Conservation (phyloP, 2,797 vertebrate species). For the Carcharodon carcharias region DNA sequence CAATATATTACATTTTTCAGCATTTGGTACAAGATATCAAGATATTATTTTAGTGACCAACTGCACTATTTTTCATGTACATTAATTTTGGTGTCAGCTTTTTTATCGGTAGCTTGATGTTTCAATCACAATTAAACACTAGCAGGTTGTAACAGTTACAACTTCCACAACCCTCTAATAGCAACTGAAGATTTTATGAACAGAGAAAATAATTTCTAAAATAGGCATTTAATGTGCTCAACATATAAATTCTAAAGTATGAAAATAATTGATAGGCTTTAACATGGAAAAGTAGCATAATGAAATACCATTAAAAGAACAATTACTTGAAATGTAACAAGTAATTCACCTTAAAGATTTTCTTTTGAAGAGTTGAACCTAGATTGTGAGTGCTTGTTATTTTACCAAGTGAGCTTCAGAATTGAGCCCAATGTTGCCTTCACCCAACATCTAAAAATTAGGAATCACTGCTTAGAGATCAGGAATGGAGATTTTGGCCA, state of each 20-base stretch:
- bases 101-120: not conserved
- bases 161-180: not conserved
- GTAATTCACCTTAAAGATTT: not conserved
- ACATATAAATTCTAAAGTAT: not conserved
- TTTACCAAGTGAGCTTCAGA: not conserved
- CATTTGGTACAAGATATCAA: too few relatives aligned
- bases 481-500: not conserved
- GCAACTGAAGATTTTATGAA: not conserved
- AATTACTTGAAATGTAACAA: too few relatives aligned
- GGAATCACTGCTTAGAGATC: not conserved
- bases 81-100: not conserved
- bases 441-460: too few relatives aligned
- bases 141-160: not conserved
- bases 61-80: not conserved
- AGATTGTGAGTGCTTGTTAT: not conserved
- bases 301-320: not conserved
- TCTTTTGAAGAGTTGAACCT: not conserved
- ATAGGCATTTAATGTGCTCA: not conserved
- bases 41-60: not conserved
- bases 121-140: not conserved
- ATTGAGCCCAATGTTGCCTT: not conserved
- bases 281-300: not conserved
- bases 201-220: not conserved
- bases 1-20: not conserved
- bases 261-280: not conserved